Conservation (phyloP, 1,140 invertebrate genomes). For the Drosophila arawakana region DNA sequence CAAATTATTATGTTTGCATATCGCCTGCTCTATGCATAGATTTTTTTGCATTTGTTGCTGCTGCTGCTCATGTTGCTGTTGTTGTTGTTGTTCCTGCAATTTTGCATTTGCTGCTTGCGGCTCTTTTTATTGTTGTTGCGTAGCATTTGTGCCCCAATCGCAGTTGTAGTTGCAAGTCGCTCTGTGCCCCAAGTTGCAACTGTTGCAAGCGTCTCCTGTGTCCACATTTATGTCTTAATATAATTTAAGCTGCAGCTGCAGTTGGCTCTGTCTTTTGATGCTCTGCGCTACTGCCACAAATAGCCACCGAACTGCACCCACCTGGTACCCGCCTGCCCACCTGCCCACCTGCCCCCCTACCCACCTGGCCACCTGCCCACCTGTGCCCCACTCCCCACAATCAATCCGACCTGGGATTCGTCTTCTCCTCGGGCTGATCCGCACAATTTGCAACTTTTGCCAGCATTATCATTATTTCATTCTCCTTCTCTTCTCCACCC, state of each 20-base stretch:
- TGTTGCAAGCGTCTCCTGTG: conserved; percentile 1
- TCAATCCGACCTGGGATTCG: conserved; percentile 3
- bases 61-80: conserved; percentile 11
- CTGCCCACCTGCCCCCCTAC: not conserved
- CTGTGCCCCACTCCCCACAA: conserved; percentile 16
- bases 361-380: not conserved
- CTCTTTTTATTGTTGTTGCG: conserved; percentile 38
- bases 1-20: conserved; percentile 57
- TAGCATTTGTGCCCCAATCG: conserved; percentile 8
- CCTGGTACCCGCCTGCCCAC: conserved; percentile 13
- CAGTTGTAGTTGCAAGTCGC: conserved; percentile 11
- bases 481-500: not conserved
- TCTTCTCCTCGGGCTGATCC: conserved; percentile 30
- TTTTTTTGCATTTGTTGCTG: conserved; percentile 14
- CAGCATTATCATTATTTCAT: conserved; percentile 37
- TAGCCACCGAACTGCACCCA: conserved; percentile 46
- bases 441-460: conserved; percentile 34
- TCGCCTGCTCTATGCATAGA: conserved; percentile 31
- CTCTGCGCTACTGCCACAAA: conserved; percentile 30
- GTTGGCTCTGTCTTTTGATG: conserved; percentile 22
- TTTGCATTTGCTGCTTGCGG: conserved; percentile 35
- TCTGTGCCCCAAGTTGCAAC: not conserved
- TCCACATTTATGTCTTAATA: conserved; percentile 68
- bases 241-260: conserved; percentile 37
- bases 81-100: conserved; percentile 11